phyloP scores from a whole-genome alignment of 2,888 invertebrate species.

The Pseudanteris insignis region DNA sequence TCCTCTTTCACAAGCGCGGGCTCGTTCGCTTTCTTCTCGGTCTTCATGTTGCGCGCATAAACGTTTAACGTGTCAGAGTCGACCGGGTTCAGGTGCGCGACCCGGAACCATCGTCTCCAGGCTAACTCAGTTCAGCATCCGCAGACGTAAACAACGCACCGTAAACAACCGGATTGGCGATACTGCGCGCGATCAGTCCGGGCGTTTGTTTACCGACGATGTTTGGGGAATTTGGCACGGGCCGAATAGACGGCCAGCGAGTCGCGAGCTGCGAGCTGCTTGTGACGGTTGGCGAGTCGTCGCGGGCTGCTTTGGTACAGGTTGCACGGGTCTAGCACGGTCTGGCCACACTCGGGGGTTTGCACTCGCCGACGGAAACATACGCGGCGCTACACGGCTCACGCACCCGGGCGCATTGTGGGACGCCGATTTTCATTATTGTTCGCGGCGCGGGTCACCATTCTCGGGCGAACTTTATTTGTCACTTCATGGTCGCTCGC shows the following conservation, averaged over 20 bases:
- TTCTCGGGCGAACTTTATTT: slow-evolving; percentile 64
- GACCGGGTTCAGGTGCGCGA: slow-evolving; percentile 7
- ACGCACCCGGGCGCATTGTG: slow-evolving; percentile 25
- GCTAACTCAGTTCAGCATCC: slow-evolving; percentile 7
- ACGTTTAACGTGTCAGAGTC: slow-evolving; percentile 7
- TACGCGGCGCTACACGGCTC: slow-evolving; percentile 24
- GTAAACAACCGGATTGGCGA: slow-evolving; percentile 1
- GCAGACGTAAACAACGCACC: slow-evolving; percentile 3
- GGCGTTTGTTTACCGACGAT: neutral
- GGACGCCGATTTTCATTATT: slow-evolving; percentile 33
- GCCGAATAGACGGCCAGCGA: neutral
- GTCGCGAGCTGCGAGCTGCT: neutral
- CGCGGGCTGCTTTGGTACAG: slow-evolving; percentile 5
- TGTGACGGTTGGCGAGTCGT: neutral
- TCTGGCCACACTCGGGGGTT: slow-evolving; percentile 2
- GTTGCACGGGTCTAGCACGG: neutral
- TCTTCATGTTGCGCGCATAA: slow-evolving; percentile 56
- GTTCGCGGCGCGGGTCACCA: slow-evolving; percentile 55
- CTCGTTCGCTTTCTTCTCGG: slow-evolving; percentile 64
- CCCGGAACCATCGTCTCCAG: slow-evolving; percentile 20
- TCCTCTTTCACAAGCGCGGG: slow-evolving; percentile 64
- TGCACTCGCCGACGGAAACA: slow-evolving; percentile 19
- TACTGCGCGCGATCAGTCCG: neutral
- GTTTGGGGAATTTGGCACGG: neutral
- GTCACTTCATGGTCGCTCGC: slow-evolving; percentile 66